Base-by-base conservation (phyloP, 2,113 vertebrate species). In the Conger conger region DNA sequence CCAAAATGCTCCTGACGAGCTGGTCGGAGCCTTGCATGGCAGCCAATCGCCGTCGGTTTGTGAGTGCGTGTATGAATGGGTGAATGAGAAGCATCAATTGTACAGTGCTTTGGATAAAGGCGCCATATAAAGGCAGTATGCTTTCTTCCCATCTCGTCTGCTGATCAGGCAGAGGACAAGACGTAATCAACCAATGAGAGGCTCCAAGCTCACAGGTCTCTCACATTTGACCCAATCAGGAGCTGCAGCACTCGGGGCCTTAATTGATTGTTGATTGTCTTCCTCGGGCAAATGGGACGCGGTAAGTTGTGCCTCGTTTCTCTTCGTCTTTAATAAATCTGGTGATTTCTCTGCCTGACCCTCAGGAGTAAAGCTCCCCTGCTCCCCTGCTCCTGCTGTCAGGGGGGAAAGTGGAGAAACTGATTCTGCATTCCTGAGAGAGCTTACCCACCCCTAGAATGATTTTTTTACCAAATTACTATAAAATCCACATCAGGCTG, bases 391-490 rank as follows among this genome's bases (percentile, higher is more conserved):
- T 16, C 0, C 33, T 2, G 1, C 15, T 20, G 8, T 38, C 76
- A 37, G 16, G 11, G 17, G 35, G 15, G 33, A 53, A 35, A 36
- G 45, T 23, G 7, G 8, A 35, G 23, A 20, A 42, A 9, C 82
- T 76, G 45, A 80, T 45, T 78, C 3, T 20, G 54, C 36, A 87
- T 86, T 83, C 85, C 45, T 42, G 63, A 54, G 54, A 76, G 27
- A 35, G 77, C 77, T 53, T 11, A 0, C 80, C 86, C 79, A 42
- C 73, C n/a, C 50, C 36, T 13, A 80, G 23, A 36, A 81, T 84
- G 86, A 86, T 86, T 90, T 86, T 90, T 89, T 81, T 37, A 86
- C 20, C 81, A 89, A 84, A 87, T 87, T 82, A 85, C 63, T 23
- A 40, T 81, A 83, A 83, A 53, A 37, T 36, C 60, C 82, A 82